phyloP scores from a whole-genome alignment of 1,140 invertebrate species.

The Drosophila hydei region DNA sequence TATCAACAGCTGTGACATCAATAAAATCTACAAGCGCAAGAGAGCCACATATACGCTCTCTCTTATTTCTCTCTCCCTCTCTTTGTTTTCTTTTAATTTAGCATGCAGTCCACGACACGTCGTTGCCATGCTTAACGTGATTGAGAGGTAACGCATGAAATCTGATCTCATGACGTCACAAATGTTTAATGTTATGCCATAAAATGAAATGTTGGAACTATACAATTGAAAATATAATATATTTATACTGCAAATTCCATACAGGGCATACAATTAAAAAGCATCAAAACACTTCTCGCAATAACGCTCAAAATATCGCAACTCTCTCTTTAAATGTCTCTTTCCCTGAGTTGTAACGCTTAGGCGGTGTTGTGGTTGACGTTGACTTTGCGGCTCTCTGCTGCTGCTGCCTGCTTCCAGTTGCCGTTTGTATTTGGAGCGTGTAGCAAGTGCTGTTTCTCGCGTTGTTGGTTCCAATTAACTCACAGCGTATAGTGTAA shows the following conservation, averaged over 20 bases:
- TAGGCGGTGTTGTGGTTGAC: conserved; percentile 15
- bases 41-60: neutral
- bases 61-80: conserved; percentile 15
- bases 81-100: conserved; percentile 21
- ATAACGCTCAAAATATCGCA: conserved; percentile 12
- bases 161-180: neutral
- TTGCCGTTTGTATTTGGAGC: conserved; percentile 61
- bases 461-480: conserved; percentile 36
- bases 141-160: conserved; percentile 13
- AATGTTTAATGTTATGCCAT: neutral
- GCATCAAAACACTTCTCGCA: neutral
- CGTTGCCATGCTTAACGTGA: conserved; percentile 1
- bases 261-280: neutral
- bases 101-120: conserved; percentile 18
- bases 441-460: conserved; percentile 60
- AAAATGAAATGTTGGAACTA: neutral
- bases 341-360: conserved; percentile 9
- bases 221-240: neutral
- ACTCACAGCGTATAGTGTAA: conserved; percentile 12
- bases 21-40: neutral
- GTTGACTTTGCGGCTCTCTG: conserved; percentile 43
- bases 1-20: conserved; percentile 45
- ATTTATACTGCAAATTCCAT: neutral
- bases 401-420: conserved; percentile 52
- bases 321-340: neutral